Evolutionary conservation across 2,888 invertebrate genomes (phyloP).

Genomic region (Drosophila kuntzei): DNA sequence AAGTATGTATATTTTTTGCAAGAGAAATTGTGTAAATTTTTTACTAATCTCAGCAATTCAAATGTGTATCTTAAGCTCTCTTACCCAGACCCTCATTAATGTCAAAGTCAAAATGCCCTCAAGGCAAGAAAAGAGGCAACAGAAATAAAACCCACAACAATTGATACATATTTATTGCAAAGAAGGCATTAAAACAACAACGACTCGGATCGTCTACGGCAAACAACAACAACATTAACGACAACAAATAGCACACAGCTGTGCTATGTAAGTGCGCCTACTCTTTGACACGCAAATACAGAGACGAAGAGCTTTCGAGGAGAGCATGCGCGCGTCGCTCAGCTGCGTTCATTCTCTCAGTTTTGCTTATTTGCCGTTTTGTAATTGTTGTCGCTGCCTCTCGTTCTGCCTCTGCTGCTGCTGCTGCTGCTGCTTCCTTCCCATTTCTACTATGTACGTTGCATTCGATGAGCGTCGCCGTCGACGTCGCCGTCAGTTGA

Average conservation of each 20-base stretch:
- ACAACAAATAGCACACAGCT: conserved; percentile 32
- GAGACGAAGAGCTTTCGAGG: conserved; percentile 47
- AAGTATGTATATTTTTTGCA: too few species aligned
- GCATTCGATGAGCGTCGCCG: conserved; percentile 58
- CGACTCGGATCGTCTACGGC: conserved; percentile 17
- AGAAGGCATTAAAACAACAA: conserved; percentile 52
- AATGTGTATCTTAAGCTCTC: neutral
- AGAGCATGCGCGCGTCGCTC: conserved; percentile 64
- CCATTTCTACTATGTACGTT: conserved; percentile 67
- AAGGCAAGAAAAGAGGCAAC: conserved; percentile 4
- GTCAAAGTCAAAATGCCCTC: conserved; percentile 24
- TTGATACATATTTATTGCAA: conserved; percentile 65
- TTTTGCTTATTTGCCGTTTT: conserved; percentile 28
- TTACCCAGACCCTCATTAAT: conserved; percentile 22
- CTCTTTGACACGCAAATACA: conserved; percentile 52
- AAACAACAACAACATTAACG: conserved; percentile 25
- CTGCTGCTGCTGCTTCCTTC: conserved; percentile 60
- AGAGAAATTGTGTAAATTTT: too few species aligned
- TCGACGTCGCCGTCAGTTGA: conserved; percentile 72
- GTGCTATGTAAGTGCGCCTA: conserved; percentile 42
- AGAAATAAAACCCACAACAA: conserved; percentile 30
- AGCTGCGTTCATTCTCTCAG: conserved; percentile 48
- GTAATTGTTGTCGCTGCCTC: conserved; percentile 20
- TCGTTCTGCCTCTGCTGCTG: conserved; percentile 26
- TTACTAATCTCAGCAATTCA: neutral